A percentile compares a stretch with the other conserved stretches of the same genome.
phyloP scores from a whole-genome alignment of 37 sponge, comb jelly and placozoan genomes.

The Aphrocallistes beatrix region DNA sequence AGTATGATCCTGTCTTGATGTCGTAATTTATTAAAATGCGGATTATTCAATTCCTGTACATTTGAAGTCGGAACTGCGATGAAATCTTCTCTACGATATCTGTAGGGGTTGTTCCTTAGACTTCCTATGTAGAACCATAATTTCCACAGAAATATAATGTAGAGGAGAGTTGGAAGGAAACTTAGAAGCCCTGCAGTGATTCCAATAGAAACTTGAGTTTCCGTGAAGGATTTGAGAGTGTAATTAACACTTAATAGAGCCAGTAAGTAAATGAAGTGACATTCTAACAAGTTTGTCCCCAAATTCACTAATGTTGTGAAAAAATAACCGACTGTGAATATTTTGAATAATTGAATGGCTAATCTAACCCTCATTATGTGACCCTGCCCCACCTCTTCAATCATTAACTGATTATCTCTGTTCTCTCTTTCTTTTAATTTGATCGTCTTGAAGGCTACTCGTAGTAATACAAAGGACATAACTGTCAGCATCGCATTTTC shows the following conservation, averaged over 20 bases:
- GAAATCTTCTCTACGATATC: background rate
- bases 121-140: background rate
- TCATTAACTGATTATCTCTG: background rate
- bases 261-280: background rate
- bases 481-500: background rate
- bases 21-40: background rate
- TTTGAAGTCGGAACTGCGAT: background rate
- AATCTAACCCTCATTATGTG: background rate
- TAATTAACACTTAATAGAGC: background rate
- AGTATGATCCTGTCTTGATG: background rate
- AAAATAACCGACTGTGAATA: background rate
- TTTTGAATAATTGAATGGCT: background rate
- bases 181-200: background rate
- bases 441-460: background rate
- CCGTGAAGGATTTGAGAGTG: background rate
- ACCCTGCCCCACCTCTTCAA: background rate
- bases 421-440: background rate
- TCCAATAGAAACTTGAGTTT: background rate
- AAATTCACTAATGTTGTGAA: background rate
- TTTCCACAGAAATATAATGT: background rate
- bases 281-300: background rate
- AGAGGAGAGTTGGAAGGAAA: background rate
- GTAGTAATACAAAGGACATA: background rate
- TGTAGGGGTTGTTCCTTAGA: background rate
- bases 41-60: background rate